Conservation (phyloP, 2,888 invertebrate genomes). For the Isoperla grammatica region DNA sequence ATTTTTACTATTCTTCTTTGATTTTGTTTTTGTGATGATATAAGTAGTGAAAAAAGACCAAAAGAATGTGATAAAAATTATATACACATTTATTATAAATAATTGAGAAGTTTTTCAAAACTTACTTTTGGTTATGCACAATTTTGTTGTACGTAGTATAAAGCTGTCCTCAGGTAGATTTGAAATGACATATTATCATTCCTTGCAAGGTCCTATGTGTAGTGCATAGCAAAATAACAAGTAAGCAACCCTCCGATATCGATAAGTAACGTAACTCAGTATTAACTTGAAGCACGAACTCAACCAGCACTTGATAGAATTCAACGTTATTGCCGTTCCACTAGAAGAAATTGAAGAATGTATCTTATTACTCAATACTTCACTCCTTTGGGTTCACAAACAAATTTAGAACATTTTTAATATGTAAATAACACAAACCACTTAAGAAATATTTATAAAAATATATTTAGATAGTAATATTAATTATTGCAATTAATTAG, state of each 20-base stretch:
- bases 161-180: too few species aligned
- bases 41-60: too few species aligned
- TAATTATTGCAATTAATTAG: not conserved
- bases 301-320: not conserved
- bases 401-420: not conserved
- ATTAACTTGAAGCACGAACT: not conserved
- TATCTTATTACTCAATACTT: not conserved
- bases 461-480: not conserved
- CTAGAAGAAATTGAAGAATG: not conserved
- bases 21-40: conserved; percentile 1
- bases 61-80: too few species aligned
- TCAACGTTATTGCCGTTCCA: not conserved
- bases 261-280: not conserved
- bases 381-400: not conserved
- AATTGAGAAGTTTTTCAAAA: conserved; percentile 6
- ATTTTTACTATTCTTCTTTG: not conserved
- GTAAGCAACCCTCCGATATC: not conserved
- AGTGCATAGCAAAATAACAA: too few species aligned
- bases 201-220: too few species aligned
- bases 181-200: too few species aligned
- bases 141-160: too few species aligned
- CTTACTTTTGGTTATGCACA: not conserved
- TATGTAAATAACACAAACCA: not conserved
- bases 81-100: not conserved
- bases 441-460: not conserved